Conservation (phyloP, 2,113 vertebrate genomes). For the Azemiops feae region DNA sequence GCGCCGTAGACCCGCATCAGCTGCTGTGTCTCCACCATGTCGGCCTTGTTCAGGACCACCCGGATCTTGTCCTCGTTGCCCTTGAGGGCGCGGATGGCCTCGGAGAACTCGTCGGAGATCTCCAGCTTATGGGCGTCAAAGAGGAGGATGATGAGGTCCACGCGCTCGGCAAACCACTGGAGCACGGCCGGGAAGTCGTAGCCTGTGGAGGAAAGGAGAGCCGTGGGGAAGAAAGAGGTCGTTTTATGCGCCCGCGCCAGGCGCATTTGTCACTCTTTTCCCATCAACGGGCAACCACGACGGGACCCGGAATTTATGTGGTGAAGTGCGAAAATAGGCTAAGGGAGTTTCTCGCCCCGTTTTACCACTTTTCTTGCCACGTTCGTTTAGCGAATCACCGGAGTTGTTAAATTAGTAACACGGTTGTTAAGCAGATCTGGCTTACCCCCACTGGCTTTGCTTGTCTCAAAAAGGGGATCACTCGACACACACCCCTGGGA, state of each 20-base stretch:
- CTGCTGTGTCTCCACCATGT: conserved; percentile 94
- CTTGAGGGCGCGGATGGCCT: conserved; percentile 85
- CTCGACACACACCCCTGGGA: too few relatives aligned
- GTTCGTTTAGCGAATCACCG: too few relatives aligned
- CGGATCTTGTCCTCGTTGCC: conserved; percentile 95
- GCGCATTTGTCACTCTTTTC: too few relatives aligned
- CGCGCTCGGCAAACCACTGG: conserved; percentile 91
- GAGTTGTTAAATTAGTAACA: too few relatives aligned
- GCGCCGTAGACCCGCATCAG: conserved; percentile 93
- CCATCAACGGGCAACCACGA: too few relatives aligned
- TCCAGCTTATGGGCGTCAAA: conserved; percentile 94
- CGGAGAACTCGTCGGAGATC: conserved; percentile 92
- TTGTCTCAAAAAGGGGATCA: too few relatives aligned
- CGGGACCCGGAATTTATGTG: too few relatives aligned
- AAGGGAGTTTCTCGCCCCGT: too few relatives aligned
- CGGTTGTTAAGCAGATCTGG: too few relatives aligned
- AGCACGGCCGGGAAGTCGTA: conserved; percentile 90
- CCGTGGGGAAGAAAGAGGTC: not conserved
- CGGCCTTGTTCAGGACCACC: conserved; percentile 93
- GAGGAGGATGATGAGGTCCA: conserved; percentile 90
- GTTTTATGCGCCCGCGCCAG: accelerated
- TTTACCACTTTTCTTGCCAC: too few relatives aligned
- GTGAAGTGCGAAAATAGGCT: too few relatives aligned
- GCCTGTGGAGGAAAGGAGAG: conserved; percentile 63
- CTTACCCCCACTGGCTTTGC: too few relatives aligned